A percentile compares a stretch with the other conserved stretches of the same genome.
phyloP scores from a whole-genome alignment of 2,113 vertebrate genomes.

The Guaruba guarouba region DNA sequence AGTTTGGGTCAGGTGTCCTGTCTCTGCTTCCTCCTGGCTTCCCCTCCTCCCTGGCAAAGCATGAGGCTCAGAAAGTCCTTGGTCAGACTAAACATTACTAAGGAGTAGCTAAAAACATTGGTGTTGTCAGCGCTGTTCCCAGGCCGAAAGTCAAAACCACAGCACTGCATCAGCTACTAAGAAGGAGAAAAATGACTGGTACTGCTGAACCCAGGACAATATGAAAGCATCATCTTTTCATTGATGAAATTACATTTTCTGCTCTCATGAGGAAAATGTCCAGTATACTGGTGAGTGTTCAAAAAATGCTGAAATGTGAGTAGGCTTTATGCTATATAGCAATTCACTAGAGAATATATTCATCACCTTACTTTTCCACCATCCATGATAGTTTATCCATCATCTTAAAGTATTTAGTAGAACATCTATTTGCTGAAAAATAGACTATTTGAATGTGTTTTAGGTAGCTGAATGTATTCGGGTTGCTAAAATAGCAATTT shows the following conservation, averaged over 20 bases:
- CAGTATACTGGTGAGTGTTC: not conserved
- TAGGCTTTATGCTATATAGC: not conserved
- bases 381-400: not conserved
- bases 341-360: not conserved
- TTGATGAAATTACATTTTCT: not conserved
- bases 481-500: not conserved
- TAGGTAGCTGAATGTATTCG: not conserved
- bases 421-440: not conserved
- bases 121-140: no score
- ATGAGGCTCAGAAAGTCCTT: no score
- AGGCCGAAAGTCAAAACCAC: no score
- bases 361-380: not conserved
- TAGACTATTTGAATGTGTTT: not conserved
- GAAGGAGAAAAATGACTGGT: no score
- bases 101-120: no score
- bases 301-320: not conserved
- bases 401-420: not conserved
- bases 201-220: not conserved
- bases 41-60: no score
- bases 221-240: conserved; percentile 11
- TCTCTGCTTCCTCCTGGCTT: no score
- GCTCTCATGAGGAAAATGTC: not conserved
- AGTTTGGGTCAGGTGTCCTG: no score
- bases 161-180: no score
- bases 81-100: no score